Base-by-base conservation (phyloP, 1,140 invertebrate genomes). In the Drosophila murphyi region DNA sequence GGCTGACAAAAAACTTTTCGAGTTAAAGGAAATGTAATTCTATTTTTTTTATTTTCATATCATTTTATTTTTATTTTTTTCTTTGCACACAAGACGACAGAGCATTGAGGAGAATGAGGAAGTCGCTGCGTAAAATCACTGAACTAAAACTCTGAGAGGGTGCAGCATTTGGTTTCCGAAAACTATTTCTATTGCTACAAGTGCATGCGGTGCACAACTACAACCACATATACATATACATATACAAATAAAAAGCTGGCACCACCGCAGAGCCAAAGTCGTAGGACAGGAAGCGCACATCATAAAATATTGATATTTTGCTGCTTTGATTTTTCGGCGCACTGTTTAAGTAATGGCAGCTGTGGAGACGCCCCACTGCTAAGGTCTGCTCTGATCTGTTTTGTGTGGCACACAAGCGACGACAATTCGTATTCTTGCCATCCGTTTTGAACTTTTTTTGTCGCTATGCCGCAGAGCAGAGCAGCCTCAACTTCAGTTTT, bases 281-380 rank as follows among this genome's bases (percentile, higher is more conserved):
- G 65, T 69, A 43, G 68, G 65, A 81, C 85, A 88, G 83, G 83
- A 88, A 88, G 85, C 77, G 85, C 71, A 80, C 69, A 83, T 88
- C 85, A 88, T 88, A 88, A 88, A 88, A 88, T 88, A 88, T 88
- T 88, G 83, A 88, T 88, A 89, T 88, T 89, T 89, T 78, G 80
- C 72, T 80, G 83, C 83, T 83, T 88, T 88, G 83, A 88, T 88
- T 78, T 87, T 88, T 88, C 76, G 80, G 72, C 79, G 65, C 76
- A 71, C 76, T 82, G 83, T 82, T 87, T 87, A 87, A 87, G 83
- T 88, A 87, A 88, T 88, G 79, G 83, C 72, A 72, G 60, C 76
- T 60, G 54, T 52, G 72, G 72, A 60, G 57, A 60, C 31, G 39
- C 60, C n/a, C 35, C 10, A 20, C 54, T 10, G 61, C 43, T 63